Conservation (phyloP, 2,797 vertebrate genomes). For the Mormyrus proboscirostris region DNA sequence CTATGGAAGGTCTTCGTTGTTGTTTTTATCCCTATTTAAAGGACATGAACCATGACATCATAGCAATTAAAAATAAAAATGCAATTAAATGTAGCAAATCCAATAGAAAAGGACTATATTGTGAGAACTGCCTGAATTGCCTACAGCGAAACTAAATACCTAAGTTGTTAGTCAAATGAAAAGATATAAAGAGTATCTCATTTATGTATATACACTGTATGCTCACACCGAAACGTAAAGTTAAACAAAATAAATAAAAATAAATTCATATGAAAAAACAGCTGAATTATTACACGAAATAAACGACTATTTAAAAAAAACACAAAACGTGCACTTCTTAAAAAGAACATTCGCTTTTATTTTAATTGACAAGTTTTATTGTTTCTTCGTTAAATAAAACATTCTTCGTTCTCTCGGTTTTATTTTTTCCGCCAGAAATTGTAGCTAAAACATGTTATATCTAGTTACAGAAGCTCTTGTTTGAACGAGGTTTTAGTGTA, state of each 20-base stretch:
- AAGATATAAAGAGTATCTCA: not conserved
- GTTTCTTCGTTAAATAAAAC: constrained; percentile 16
- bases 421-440: constrained; percentile 6
- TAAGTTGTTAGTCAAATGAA: not conserved
- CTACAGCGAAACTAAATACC: constrained; percentile 18
- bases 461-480: not conserved
- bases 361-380: constrained; percentile 20
- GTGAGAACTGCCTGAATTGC: constrained; percentile 55
- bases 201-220: not conserved
- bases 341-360: constrained; percentile 2
- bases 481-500: not conserved
- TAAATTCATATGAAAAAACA: not conserved
- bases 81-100: constrained; percentile 56
- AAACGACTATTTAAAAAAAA: not conserved
- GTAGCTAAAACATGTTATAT: constrained; percentile 11
- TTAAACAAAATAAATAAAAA: not conserved
- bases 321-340: not conserved
- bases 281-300: not conserved
- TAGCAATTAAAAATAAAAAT: constrained; percentile 60
- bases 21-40: constrained; percentile 57
- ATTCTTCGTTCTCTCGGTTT: constrained; percentile 11
- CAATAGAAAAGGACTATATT: constrained; percentile 52
- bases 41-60: constrained; percentile 62
- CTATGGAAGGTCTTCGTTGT: constrained; percentile 51
- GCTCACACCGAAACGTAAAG: not conserved